Percentiles rank a stretch among this genome's conserved stretches.
phyloP scores from a whole-genome alignment of 2,797 vertebrate species.

The Notoglanidium macrostoma region DNA sequence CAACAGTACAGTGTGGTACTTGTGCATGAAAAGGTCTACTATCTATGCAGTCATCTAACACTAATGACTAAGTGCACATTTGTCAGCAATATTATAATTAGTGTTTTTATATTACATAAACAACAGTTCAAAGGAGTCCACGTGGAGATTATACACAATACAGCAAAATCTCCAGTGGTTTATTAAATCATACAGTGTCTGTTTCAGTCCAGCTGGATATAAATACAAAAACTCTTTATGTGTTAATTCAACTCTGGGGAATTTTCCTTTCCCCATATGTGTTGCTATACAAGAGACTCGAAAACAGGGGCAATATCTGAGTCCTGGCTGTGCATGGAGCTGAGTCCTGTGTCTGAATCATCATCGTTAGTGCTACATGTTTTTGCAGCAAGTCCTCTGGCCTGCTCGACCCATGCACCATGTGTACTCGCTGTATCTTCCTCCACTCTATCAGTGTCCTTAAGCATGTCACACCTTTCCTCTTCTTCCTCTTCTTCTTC shows the following conservation, averaged over 20 bases:
- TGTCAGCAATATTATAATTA: not conserved
- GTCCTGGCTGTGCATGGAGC: slow-evolving; percentile 99
- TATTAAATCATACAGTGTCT: slow-evolving; percentile 12
- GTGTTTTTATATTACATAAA: slow-evolving; percentile 10
- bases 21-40: not conserved
- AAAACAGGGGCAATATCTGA: slow-evolving; percentile 89
- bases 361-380: slow-evolving; percentile 84
- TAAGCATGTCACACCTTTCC: slow-evolving; percentile 9
- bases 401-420: slow-evolving; percentile 80
- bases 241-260: slow-evolving; percentile 10
- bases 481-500: slow-evolving; percentile 9
- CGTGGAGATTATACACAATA: not conserved
- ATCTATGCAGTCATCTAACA: not conserved
- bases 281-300: slow-evolving; percentile 88
- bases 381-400: slow-evolving; percentile 76
- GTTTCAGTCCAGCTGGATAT: not conserved
- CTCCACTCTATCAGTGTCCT: slow-evolving; percentile 52
- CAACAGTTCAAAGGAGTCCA: not conserved
- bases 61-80: slow-evolving; percentile 26
- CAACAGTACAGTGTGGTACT: not conserved
- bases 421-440: slow-evolving; percentile 60
- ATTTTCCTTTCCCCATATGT: not conserved
- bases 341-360: slow-evolving; percentile 96
- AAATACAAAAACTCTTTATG: slow-evolving; percentile 23
- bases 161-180: slow-evolving; percentile 12